phyloP scores from a whole-genome alignment of 2,113 vertebrate species.

The Malurus alboscapulatus region DNA sequence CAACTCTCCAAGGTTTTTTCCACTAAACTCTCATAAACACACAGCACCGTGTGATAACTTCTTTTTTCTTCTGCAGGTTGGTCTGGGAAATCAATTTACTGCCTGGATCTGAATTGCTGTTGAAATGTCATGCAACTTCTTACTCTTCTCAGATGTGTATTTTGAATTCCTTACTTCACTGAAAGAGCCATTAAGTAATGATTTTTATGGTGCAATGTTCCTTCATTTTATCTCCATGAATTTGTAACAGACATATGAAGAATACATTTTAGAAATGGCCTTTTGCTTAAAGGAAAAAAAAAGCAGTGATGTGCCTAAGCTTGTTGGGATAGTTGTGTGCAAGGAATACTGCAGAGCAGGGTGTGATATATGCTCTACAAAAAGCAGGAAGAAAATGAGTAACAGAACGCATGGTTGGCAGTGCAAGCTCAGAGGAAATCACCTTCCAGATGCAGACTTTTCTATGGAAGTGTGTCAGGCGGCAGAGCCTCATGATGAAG shows the following conservation, averaged over 20 bases:
- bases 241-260: not conserved
- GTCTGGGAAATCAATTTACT: not conserved
- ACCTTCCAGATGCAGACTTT: not conserved
- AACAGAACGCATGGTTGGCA: not conserved
- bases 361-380: not conserved
- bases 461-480: not conserved
- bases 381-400: not conserved
- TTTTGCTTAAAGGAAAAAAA: not conserved
- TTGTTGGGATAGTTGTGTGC: not conserved
- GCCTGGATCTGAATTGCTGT: not conserved
- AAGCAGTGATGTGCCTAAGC: not conserved
- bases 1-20: not conserved
- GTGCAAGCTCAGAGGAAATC: not conserved
- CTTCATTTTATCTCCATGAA: not conserved
- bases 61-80: not conserved
- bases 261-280: not conserved
- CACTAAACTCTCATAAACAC: not conserved
- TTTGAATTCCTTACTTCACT: not conserved
- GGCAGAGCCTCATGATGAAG: not conserved
- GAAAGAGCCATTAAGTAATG: not conserved
- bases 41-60: not conserved
- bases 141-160: not conserved
- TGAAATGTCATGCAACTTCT: not conserved
- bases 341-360: not conserved
- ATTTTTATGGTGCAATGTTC: not conserved